These are phyloP conservation scores for Strigamia maritima DNA, from an alignment of 2,888 invertebrate genomes.

Conservation along the genomic window DNA sequence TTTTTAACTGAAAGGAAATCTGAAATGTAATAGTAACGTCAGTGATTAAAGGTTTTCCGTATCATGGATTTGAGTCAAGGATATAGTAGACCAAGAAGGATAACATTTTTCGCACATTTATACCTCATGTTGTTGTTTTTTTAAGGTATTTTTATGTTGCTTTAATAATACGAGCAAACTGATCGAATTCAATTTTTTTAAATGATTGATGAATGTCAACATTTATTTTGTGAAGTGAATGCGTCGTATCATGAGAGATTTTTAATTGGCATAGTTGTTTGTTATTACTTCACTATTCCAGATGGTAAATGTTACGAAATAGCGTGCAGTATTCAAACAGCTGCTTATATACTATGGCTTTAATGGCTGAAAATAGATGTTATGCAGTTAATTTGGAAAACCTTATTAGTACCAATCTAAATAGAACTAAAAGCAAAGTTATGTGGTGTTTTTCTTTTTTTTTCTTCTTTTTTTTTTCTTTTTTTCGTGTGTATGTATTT, in stretches of 20 bases:
- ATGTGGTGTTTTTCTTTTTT: neutral
- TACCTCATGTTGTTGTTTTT: no score
- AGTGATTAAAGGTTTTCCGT: neutral
- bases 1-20: neutral
- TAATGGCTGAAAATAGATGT: slow-evolving; percentile 15
- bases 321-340: neutral
- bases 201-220: neutral
- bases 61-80: neutral
- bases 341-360: neutral
- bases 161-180: neutral
- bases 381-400: neutral
- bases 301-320: slow-evolving; percentile 18
- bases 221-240: neutral
- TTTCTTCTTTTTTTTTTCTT: neutral
- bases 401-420: neutral
- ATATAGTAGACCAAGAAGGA: neutral
- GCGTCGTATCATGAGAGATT: slow-evolving; percentile 11
- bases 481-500: no score
- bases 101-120: neutral
- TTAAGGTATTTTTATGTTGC: neutral
- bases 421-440: neutral
- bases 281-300: slow-evolving; percentile 20
- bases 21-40: slow-evolving; percentile 5
- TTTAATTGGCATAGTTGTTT: slow-evolving; percentile 26
- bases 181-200: neutral